Percentiles rank a stretch among this genome's conserved stretches.
Evolutionary conservation across 2,113 vertebrate genomes (phyloP).

Genomic region (Corythornis cristatus): DNA sequence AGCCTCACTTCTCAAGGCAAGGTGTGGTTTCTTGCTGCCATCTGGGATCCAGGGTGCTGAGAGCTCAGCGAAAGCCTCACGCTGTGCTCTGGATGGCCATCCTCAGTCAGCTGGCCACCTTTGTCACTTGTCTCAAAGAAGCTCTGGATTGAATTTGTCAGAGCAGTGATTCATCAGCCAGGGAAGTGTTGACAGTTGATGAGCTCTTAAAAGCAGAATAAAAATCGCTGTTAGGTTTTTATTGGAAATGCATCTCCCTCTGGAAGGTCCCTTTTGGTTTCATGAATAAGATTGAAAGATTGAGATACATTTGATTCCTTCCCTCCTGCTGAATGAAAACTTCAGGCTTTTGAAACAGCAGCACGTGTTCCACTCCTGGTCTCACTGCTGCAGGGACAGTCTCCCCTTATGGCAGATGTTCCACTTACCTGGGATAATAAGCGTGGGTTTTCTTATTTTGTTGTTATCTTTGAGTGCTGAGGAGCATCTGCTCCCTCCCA

Average conservation of each 20-base stretch:
- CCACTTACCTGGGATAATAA: neutral
- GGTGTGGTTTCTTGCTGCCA: neutral
- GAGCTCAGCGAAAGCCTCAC: neutral
- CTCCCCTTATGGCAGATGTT: neutral
- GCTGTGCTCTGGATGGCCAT: neutral
- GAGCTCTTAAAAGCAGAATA: slow-evolving; percentile 35
- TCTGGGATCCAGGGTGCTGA: neutral
- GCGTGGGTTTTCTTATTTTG: accelerated
- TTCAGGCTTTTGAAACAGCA: neutral
- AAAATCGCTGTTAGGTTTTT: slow-evolving; percentile 4
- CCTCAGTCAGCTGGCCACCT: neutral
- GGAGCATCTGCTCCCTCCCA: neutral
- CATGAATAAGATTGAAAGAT: neutral
- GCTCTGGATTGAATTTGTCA: slow-evolving; percentile 34
- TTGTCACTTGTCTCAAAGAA: neutral
- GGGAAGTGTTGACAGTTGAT: slow-evolving; percentile 16
- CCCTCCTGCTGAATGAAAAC: neutral
- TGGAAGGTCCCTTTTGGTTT: slow-evolving; percentile 6
- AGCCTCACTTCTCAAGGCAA: neutral
- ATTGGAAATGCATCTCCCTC: neutral
- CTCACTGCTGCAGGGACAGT: neutral
- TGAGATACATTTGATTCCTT: neutral
- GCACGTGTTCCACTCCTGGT: neutral
- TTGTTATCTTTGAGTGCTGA: neutral
- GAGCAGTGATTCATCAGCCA: slow-evolving; percentile 53